Evolutionary conservation across 2,888 invertebrate species (phyloP), one percentile per base, ranked within the genome.

Genomic region (Lumbricus terrestris): DNA sequence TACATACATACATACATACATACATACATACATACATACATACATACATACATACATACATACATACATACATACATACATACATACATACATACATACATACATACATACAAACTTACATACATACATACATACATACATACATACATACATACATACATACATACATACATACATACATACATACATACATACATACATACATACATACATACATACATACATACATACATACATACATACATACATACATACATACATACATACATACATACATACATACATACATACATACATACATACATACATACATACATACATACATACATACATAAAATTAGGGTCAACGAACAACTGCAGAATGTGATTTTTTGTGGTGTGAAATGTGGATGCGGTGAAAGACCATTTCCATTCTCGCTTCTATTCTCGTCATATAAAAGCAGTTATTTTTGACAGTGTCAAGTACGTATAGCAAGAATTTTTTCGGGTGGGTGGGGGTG

Each of bases 161-260:
- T 82, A 82, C 34, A 82, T 82, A 18, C 82, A 13, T 42, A 89
- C 15, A 89, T 6, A 37, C 29, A 82, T 29, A 82, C 11, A 35
- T 29, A n/a, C 29, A 82, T 15, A 82, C n/a, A 34, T 5, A 82
- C 82, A 15, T 29, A 82, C 3, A 82, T 29, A n/a, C 18, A 82
- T 82, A 82, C 34, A 82, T 82, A 82, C 34, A 82, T 15, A 82
- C 34, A 89, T 89, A 82, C 82, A 89, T 69, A 89, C 40, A 89
- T 54, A 90, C 23, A 69, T 89, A 69, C 34, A 69, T 69, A 89
- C 16, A 69, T 69, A 89, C 40, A 90, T 35, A 90, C 15, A 90
- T 85, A 85, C 82, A 40, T 88, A 88, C 33, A 90, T 40, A 40
- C 82, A 89, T 89, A n/a, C 38, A 89, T 69, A 89, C 34, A 89